These are phyloP conservation scores for Elgaria multicarinata DNA, from an alignment of 2,113 vertebrate genomes.

Conservation along the genomic window DNA sequence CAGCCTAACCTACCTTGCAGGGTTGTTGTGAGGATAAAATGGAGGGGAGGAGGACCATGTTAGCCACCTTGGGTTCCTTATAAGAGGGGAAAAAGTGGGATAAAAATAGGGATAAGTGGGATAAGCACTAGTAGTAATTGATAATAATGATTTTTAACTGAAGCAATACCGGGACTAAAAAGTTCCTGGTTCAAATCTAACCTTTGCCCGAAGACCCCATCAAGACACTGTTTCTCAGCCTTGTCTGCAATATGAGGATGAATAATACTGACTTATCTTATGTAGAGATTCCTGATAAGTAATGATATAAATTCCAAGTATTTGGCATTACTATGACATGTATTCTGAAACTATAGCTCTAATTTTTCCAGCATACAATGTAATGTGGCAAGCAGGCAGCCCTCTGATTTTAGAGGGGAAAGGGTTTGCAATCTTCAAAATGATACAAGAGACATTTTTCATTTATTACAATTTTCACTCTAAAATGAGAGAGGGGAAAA, in stretches of 20 bases:
- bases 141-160: too few relatives aligned
- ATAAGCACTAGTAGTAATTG: too few relatives aligned
- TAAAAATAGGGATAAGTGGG: too few relatives aligned
- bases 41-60: too few relatives aligned
- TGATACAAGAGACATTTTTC: constrained; percentile 57
- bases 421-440: constrained; percentile 28
- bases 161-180: too few relatives aligned
- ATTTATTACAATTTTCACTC: background rate
- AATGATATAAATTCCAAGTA: background rate
- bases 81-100: too few relatives aligned
- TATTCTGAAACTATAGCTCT: background rate
- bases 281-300: background rate
- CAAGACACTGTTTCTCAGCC: background rate
- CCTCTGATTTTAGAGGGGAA: background rate
- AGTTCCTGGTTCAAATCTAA: too few relatives aligned
- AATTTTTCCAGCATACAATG: background rate
- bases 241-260: background rate
- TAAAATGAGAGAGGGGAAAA: constrained; percentile 11
- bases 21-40: too few relatives aligned
- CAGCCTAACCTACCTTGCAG: too few relatives aligned
- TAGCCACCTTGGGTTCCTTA: too few relatives aligned
- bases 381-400: background rate
- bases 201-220: too few relatives aligned
- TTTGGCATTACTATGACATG: background rate
- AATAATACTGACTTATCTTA: background rate